Conservation (phyloP, 2,797 vertebrate species). For the Peromyscus nudipes region DNA sequence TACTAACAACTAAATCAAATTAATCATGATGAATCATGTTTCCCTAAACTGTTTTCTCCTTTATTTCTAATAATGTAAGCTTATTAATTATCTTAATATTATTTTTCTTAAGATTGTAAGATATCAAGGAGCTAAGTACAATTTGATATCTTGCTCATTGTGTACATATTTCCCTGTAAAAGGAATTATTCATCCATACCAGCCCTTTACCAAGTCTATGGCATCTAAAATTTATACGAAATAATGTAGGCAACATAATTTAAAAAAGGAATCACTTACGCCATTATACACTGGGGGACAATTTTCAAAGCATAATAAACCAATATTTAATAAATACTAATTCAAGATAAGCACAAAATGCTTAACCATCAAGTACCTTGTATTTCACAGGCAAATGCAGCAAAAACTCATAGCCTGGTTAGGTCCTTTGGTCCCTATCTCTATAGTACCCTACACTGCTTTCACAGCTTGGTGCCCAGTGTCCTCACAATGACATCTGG, state of each 20-base stretch:
- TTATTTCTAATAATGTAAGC: slow-evolving; percentile 18
- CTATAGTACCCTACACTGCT: neutral
- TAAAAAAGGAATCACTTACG: neutral
- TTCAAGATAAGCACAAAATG: neutral
- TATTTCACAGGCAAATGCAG: neutral
- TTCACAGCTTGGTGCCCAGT: slow-evolving; percentile 53
- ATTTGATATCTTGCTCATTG: slow-evolving; percentile 50
- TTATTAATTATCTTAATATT: slow-evolving; percentile 40
- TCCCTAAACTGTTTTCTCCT: slow-evolving; percentile 24
- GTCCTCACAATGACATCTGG: slow-evolving; percentile 71
- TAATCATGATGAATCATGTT: neutral
- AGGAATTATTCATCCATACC: neutral
- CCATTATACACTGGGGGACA: neutral
- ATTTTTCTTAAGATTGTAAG: slow-evolving; percentile 68
- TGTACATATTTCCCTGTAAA: neutral
- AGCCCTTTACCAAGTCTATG: neutral
- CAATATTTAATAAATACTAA: neutral
- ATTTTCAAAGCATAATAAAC: slow-evolving; percentile 14
- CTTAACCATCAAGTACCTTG: neutral
- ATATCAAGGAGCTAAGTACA: slow-evolving; percentile 31
- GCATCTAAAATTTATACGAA: slow-evolving; percentile 19
- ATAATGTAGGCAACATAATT: slow-evolving; percentile 8
- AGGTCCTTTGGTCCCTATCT: neutral
- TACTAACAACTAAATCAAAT: slow-evolving; percentile 17
- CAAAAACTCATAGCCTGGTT: neutral